Conservation (phyloP, 2,113 vertebrate genomes). For the Laterallus jamaicensis region DNA sequence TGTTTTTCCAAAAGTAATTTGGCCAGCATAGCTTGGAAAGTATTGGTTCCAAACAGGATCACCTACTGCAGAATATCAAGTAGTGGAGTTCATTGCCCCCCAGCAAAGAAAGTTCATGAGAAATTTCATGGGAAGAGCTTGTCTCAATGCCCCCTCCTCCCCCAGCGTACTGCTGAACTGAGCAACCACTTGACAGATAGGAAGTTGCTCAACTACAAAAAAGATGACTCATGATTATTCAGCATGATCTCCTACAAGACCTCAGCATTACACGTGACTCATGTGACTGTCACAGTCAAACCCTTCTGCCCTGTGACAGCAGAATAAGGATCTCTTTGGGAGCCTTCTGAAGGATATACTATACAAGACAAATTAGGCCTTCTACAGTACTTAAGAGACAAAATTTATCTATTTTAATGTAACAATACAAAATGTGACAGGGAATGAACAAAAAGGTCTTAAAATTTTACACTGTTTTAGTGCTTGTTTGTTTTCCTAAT, state of each 20-base stretch:
- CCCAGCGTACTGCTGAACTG: neutral
- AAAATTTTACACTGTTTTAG: neutral
- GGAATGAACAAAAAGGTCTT: neutral
- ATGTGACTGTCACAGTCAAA: neutral
- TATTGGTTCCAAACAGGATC: neutral
- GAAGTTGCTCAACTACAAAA: neutral
- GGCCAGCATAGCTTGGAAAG: neutral
- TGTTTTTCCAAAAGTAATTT: neutral
- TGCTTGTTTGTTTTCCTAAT: neutral
- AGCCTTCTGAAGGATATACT: neutral
- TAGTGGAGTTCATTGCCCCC: neutral
- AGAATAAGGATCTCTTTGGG: neutral
- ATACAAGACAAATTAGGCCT: neutral
- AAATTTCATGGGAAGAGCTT: neutral
- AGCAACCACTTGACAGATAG: neutral
- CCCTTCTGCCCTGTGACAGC: neutral
- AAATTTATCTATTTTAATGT: neutral
- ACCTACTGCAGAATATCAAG: neutral
- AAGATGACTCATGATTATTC: conserved; percentile 63
- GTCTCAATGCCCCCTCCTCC: fast-evolving
- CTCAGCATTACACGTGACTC: neutral
- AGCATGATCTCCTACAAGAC: conserved; percentile 12
- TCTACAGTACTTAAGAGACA: neutral
- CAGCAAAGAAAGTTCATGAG: neutral
- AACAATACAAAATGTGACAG: neutral